Conservation (phyloP, 2,797 vertebrate species). For the Crenichthys baileyi region DNA sequence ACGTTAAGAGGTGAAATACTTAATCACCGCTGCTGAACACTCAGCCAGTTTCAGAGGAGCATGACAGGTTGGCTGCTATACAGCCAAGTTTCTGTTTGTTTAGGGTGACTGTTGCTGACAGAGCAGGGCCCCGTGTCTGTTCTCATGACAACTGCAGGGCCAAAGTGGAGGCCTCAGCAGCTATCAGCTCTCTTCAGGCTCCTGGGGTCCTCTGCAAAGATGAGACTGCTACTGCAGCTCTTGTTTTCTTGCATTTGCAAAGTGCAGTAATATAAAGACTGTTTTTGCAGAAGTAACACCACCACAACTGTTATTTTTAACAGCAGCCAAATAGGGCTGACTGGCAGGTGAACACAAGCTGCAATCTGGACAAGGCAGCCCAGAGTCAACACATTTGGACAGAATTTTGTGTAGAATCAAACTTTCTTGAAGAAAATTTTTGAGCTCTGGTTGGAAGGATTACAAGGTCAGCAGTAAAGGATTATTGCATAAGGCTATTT, state of each 20-base stretch:
- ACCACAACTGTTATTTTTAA: conserved; percentile 27
- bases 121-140: conserved; percentile 25
- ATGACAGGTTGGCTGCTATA: conserved; percentile 21
- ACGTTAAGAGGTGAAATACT: conserved; percentile 13
- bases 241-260: conserved; percentile 17
- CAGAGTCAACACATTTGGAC: conserved; percentile 15
- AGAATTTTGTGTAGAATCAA: conserved; percentile 16
- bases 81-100: conserved; percentile 26
- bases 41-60: conserved; percentile 19
- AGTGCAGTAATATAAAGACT: conserved; percentile 33
- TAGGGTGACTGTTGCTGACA: conserved; percentile 26
- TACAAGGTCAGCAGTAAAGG: conserved; percentile 14
- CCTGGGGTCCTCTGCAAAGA: conserved; percentile 14
- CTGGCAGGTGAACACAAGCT: conserved; percentile 34
- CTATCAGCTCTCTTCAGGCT: conserved; percentile 35
- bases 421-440: conserved; percentile 9
- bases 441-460: conserved; percentile 5
- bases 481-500: conserved; percentile 9
- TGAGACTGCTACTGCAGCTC: conserved; percentile 8
- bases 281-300: conserved; percentile 11
- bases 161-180: conserved; percentile 23
- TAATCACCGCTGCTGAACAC: conserved; percentile 18
- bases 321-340: conserved; percentile 20
- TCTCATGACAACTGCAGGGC: conserved; percentile 34
- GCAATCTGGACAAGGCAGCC: conserved; percentile 20